phyloP scores from a whole-genome alignment of 2,797 vertebrate genomes.

The Carduelis carduelis region DNA sequence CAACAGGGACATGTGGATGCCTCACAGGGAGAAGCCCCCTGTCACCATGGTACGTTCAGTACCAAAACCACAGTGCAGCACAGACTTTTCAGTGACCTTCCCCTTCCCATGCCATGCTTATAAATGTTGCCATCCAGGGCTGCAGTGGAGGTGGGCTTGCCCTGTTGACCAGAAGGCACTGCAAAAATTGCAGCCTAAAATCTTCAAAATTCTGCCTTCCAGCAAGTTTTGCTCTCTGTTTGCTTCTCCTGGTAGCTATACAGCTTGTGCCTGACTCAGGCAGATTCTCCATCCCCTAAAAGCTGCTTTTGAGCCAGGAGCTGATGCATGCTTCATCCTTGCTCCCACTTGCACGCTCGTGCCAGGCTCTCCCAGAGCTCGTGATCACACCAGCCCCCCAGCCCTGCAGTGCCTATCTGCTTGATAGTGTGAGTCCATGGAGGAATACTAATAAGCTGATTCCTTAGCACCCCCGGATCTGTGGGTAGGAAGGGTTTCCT shows the following conservation, averaged over 20 bases:
- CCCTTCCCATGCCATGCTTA: not conserved
- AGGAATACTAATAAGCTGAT: not conserved
- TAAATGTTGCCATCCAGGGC: not conserved
- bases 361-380: not conserved
- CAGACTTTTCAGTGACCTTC: not conserved
- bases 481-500: not conserved
- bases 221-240: not conserved
- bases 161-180: not conserved
- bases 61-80: not conserved
- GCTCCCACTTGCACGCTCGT: not conserved
- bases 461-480: not conserved
- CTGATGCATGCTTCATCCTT: not conserved
- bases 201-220: not conserved
- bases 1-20: not conserved
- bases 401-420: not conserved
- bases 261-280: not conserved
- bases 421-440: rapidly evolving
- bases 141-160: not conserved
- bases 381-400: not conserved
- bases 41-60: not conserved
- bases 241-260: not conserved
- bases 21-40: not conserved
- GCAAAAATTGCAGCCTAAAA: not conserved
- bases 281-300: not conserved
- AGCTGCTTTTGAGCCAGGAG: not conserved